Evolutionary conservation across 2,888 invertebrate genomes (phyloP), one percentile per base, ranked within the genome.

Genomic region (Elmis aenea): DNA sequence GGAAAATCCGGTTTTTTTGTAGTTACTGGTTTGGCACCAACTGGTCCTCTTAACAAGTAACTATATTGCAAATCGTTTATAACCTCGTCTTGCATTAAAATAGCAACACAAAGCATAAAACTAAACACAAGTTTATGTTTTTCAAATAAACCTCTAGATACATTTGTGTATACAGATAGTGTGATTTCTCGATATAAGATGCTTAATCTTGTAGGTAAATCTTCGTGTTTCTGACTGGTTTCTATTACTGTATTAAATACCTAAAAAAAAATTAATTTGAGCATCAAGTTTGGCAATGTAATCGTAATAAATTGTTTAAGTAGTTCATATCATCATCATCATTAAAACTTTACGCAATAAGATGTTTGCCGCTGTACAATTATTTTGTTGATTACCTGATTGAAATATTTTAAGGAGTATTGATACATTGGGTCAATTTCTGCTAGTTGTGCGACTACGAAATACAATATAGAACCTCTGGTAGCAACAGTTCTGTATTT

Each of bases 341-440:
- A 10, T 22, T 3, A 22, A 22, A 22, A 23, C 8, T 18, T 8
- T 18, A 6, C 8, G 8, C 5, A 18, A 18, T 18, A 8, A 18
- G 18, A 18, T 18, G 5, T n/a, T n/a, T n/a, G n/a, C n/a, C n/a
- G n/a, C n/a, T n/a, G n/a, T n/a, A n/a, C n/a, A 25, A 8, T 10
- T 9, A 12, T 39, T 6, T 26, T n/a, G 14, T 29, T 20, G 45
- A 51, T 55, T 59, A 75, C 76, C 64, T 79, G 79, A 48, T 78
- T 87, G 60, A 93, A 94, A 71, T 92, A 93, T 54, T 87, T 90
- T 20, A 94, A 71, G 0, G 92, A 93, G 68, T 86, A 94, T 68
- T 95, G 94, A 67, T 95, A 95, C 94, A 94, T 94, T 0, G 92
- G 89, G 67, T 95, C 93, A 38, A 95, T 86, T 54, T 90, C 86